Evolutionary conservation across 2,113 vertebrate genomes (phyloP), one percentile per base, ranked within the genome.

Genomic region (Pseudolaguvia tuberculata): DNA sequence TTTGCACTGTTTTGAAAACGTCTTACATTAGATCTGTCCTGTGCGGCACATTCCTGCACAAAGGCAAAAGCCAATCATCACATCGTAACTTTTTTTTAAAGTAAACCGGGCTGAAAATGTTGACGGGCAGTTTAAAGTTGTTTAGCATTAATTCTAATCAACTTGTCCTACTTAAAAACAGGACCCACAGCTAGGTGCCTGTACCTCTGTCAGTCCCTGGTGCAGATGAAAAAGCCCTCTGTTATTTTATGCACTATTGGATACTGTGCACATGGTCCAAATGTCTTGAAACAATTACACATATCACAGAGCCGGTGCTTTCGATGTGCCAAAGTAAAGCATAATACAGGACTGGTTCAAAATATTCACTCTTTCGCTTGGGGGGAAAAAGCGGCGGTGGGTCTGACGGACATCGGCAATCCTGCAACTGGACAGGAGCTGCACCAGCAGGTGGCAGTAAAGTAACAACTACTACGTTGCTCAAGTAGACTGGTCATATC

Each of bases 381-480:
- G 12, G 27, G 45, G 58, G 58, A n/a, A 50, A 61, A 58, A 50
- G 68, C 42, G n/a, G 56, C 50, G 78, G 67, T 79, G 72, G 65
- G 69, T 69, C 55, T 53, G n/a, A 78, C 47, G 55, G n/a, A 78
- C 47, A 61, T 70, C 51, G 47, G 27, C 27, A 50, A 29, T 52
- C 50, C 65, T 63, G 77, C 35, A 23, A 50, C 51, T 57, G 29
- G 3, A 14, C 4, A 18, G 31, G 48, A 55, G 42, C 8, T 11
- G 35, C 69, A 45, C 82, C 88, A 85, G 72, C 75, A 87, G 88
- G 55, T 82, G 84, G 81, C 85, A 81, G 73, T 79, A 77, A 10
- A 68, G 72, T 42, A 21, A 12, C 25, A 18, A 47, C n/a, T 65
- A 9, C 25, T 65, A 47, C 14, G 25, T 1, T 5, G 21, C 21